A percentile compares a stretch with the other conserved stretches of the same genome.
Evolutionary conservation across 1,140 invertebrate species (phyloP).

Genomic region (Samia ricini): DNA sequence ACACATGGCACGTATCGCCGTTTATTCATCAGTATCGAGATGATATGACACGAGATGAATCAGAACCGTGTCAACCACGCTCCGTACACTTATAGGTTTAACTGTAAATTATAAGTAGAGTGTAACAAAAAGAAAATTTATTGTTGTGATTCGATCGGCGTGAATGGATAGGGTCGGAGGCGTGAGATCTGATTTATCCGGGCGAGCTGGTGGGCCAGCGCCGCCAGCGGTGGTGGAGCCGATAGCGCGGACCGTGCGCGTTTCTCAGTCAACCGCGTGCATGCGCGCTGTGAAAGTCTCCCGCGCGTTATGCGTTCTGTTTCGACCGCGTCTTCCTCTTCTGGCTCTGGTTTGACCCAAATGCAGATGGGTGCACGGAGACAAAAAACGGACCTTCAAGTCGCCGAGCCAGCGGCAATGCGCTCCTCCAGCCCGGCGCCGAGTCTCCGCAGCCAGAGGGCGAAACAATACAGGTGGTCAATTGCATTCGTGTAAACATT

Average conservation of each 20-base stretch:
- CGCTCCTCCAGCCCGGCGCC: conserved; percentile 63
- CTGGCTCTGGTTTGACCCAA: conserved; percentile 31
- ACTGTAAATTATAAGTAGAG: conserved; percentile 53
- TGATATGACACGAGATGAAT: neutral
- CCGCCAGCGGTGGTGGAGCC: conserved; percentile 36
- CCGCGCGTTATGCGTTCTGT: conserved; percentile 55
- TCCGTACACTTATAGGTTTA: conserved; percentile 26
- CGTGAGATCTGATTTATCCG: conserved; percentile 64
- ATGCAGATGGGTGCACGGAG: conserved; percentile 53
- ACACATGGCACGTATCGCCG: conserved; percentile 13
- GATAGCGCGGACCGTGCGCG: conserved; percentile 46
- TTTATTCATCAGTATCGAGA: neutral
- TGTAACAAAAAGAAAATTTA: conserved; percentile 66
- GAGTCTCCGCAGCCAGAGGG: conserved; percentile 64
- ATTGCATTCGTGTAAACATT: conserved; percentile 9
- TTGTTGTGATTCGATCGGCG: conserved; percentile 61
- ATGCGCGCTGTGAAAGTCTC: conserved; percentile 68
- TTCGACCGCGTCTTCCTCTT: conserved; percentile 47
- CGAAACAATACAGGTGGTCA: conserved; percentile 72
- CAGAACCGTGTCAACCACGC: conserved; percentile 14
- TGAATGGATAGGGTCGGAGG: conserved; percentile 70
- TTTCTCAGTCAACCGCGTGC: conserved; percentile 60
- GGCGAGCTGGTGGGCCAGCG: conserved; percentile 44
- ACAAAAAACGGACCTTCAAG: conserved; percentile 73
- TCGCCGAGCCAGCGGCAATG: conserved; percentile 53